These are phyloP conservation scores for Zosterops pallidus DNA, from an alignment of 2,113 vertebrate species.

Conservation along the genomic window DNA sequence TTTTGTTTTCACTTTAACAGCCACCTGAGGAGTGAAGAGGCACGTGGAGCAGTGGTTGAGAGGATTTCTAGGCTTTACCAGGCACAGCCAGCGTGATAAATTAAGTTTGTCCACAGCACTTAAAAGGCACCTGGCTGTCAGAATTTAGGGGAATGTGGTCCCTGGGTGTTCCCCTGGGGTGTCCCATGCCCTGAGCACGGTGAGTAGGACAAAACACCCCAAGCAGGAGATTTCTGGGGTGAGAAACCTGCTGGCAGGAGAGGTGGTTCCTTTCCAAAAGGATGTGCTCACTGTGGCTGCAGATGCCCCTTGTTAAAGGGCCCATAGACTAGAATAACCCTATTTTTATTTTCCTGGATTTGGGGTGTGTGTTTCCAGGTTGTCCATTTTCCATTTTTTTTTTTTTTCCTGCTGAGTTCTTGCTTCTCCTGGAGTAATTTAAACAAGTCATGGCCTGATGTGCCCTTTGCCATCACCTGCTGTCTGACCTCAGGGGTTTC, in stretches of 20 bases:
- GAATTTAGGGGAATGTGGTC: neutral
- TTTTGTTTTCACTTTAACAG: neutral
- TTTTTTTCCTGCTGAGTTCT: neutral
- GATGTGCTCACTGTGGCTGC: neutral
- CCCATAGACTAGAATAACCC: neutral
- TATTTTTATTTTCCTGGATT: neutral
- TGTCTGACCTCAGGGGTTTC: neutral
- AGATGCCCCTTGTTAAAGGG: neutral
- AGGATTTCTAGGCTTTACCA: neutral
- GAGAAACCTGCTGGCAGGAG: neutral
- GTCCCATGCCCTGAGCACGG: neutral
- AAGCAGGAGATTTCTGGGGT: neutral
- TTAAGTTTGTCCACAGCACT: neutral
- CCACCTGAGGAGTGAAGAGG: neutral
- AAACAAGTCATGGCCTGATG: neutral
- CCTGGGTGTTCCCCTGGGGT: neutral
- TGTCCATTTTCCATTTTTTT: neutral
- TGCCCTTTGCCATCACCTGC: neutral
- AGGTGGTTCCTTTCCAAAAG: neutral
- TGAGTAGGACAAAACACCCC: neutral
- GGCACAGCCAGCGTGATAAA: neutral
- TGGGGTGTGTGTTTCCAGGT: neutral
- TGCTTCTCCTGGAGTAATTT: neutral
- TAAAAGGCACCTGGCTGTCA: neutral
- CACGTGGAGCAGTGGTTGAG: fast-evolving